Evolutionary conservation across 2,888 invertebrate species (phyloP).

Genomic region (Sphaerophoria rueppellii): DNA sequence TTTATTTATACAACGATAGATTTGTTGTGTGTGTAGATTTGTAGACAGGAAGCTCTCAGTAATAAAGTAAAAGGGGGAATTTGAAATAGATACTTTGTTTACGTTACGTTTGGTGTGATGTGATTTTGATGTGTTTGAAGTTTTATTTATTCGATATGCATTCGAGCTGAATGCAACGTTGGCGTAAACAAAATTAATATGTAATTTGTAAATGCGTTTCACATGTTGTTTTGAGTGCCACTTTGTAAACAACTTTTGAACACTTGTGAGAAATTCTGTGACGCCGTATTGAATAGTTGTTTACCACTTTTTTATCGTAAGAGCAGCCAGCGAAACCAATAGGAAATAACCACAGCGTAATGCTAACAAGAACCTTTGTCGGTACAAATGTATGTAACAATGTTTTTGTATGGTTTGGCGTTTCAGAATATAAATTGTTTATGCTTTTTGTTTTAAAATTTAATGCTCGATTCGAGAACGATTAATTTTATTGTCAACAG

Average conservation of each 20-base stretch:
- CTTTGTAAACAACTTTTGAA: conserved; percentile 15
- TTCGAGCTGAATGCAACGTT: neutral
- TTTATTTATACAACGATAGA: neutral
- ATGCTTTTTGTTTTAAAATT: too few relatives aligned
- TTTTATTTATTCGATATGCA: neutral
- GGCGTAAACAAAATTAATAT: conserved; percentile 14
- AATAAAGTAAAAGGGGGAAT: neutral
- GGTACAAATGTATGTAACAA: too few relatives aligned
- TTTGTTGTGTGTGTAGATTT: neutral
- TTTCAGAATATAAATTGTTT: too few relatives aligned
- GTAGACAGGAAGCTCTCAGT: neutral
- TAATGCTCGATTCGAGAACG: too few relatives aligned
- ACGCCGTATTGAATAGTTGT: neutral
- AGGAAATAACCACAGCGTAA: too few relatives aligned
- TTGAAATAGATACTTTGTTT: conserved; percentile 25
- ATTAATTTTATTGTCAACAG: too few relatives aligned
- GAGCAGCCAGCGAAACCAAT: too few relatives aligned
- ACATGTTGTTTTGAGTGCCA: neutral
- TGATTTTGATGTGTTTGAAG: neutral
- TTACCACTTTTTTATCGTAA: neutral
- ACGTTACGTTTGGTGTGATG: neutral
- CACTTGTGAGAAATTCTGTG: conserved; percentile 2
- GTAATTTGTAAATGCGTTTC: neutral
- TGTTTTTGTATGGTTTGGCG: too few relatives aligned
- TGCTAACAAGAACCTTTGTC: too few relatives aligned